Evolutionary conservation across 2,888 invertebrate species (phyloP).

Genomic region (Tortricodes alternella): DNA sequence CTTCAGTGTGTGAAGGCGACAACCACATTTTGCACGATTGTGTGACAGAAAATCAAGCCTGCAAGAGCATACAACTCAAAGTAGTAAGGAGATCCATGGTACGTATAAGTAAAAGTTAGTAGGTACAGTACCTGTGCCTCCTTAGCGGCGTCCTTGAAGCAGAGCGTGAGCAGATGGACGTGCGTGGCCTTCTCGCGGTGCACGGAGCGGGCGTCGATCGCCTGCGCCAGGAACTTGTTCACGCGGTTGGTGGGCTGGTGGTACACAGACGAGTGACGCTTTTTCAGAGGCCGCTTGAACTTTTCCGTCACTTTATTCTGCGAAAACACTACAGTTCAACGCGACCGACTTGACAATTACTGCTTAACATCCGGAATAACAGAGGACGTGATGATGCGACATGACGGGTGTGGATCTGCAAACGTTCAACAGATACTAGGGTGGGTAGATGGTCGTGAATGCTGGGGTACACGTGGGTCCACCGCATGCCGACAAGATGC

Average conservation of each 20-base stretch:
- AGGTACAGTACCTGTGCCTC: slow-evolving; percentile 90
- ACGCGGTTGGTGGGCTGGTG: slow-evolving; percentile 95
- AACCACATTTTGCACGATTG: too few relatives aligned
- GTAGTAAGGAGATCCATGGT: too few relatives aligned
- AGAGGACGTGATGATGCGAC: slow-evolving; percentile 20
- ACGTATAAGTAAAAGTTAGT: too few relatives aligned
- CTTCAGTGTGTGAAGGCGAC: too few relatives aligned
- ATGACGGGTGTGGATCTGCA: slow-evolving; percentile 20
- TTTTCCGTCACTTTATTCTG: slow-evolving; percentile 94
- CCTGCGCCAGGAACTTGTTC: slow-evolving; percentile 95
- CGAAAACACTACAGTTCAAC: slow-evolving; percentile 56
- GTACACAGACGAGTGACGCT: slow-evolving; percentile 92
- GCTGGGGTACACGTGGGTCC: slow-evolving; percentile 61
- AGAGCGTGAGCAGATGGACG: slow-evolving; percentile 92
- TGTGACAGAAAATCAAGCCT: too few relatives aligned
- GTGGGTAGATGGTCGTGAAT: slow-evolving; percentile 34
- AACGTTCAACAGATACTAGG: slow-evolving; percentile 32
- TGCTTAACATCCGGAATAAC: background rate
- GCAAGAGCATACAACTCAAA: too few relatives aligned
- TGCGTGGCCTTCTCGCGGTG: slow-evolving; percentile 95
- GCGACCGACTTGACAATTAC: slow-evolving; percentile 28
- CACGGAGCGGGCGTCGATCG: slow-evolving; percentile 94
- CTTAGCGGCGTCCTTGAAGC: slow-evolving; percentile 92
- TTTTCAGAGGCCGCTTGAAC: slow-evolving; percentile 93
- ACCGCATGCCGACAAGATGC: slow-evolving; percentile 76